phyloP scores from a whole-genome alignment of 2,113 vertebrate species.

The Anoplopoma fimbria region DNA sequence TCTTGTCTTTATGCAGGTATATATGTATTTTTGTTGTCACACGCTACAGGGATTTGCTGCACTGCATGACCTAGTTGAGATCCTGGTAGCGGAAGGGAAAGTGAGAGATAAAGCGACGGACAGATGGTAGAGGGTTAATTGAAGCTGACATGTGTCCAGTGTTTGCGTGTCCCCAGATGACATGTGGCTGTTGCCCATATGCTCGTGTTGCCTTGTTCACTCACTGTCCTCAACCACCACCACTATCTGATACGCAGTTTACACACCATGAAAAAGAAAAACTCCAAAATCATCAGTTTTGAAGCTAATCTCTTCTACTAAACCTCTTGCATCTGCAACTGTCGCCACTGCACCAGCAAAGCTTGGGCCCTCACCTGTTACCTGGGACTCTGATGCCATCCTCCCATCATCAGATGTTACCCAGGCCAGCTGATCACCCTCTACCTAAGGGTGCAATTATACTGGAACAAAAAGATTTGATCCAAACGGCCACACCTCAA shows the following conservation, averaged over 20 bases:
- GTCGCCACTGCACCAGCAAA: neutral
- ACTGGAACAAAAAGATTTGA: neutral
- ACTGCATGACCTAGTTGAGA: conserved; percentile 57
- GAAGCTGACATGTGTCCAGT: conserved; percentile 75
- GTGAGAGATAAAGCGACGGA: conserved; percentile 47
- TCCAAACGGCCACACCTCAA: neutral
- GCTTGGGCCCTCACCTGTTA: neutral
- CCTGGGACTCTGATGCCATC: neutral
- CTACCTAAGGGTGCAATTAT: neutral
- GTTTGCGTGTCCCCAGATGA: conserved; percentile 69
- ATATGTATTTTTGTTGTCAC: neutral
- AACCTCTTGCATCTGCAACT: neutral
- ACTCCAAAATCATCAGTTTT: neutral
- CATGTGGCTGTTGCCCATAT: conserved; percentile 59
- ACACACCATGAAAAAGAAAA: conserved; percentile 25
- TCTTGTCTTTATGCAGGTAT: conserved; percentile 13
- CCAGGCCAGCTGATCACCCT: neutral
- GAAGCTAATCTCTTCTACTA: neutral
- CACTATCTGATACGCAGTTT: conserved; percentile 26
- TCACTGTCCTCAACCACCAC: conserved; percentile 7
- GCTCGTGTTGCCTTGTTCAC: conserved; percentile 45
- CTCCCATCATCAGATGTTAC: neutral
- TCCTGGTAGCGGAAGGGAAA: conserved; percentile 15
- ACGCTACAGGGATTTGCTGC: conserved; percentile 14
- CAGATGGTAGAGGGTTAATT: conserved; percentile 75